Evolutionary conservation across 2,797 vertebrate species (phyloP), one percentile per base, ranked within the genome.

Genomic region (Lacerta bilineata): DNA sequence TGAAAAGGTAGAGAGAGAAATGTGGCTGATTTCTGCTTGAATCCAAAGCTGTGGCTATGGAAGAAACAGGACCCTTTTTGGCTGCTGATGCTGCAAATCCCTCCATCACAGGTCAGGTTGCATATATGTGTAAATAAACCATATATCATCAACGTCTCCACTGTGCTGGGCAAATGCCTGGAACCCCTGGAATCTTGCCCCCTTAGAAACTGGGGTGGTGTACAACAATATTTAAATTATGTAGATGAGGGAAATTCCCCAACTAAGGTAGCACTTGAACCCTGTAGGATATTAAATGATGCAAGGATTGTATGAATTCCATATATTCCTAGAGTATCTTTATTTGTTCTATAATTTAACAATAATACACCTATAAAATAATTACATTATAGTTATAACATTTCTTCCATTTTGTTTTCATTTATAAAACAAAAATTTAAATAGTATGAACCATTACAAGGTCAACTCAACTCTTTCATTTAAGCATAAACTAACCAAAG

Each of bases 301-400:
- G 61, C 61, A 64, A 64, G 20, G 61, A 23, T 64, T 64, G 89
- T 88, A 80, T 91, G 85, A 76, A 92, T 94, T 89, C 89, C 90
- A 91, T 93, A 94, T 93, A 96, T 95, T 94, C 95, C 97, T 96
- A 95, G 86, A 96, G 94, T 91, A 96, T 95, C 93, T 97, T 97
- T 97, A 97, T 97, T 97, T 95, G 85, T 92, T 96, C 97, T 97
- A 97, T 97, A 97, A 97, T 96, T 97, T 97, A 97, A 95, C 39
- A 89, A 95, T 96, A 96, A 95, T 95, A 96, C 86, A 96, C 96
- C 95, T 96, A 96, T 97, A 96, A 97, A 97, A 97, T 97, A 97
- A 97, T 97, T 96, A 97, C 95, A 96, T 96, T 97, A 97, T 96
- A 96, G 95, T 97, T 96, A 97, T 91, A 97, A 94, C 93, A 96